Evolutionary conservation across 2,113 vertebrate species (phyloP), one percentile per base, ranked within the genome.

Genomic region (Caretta caretta): DNA sequence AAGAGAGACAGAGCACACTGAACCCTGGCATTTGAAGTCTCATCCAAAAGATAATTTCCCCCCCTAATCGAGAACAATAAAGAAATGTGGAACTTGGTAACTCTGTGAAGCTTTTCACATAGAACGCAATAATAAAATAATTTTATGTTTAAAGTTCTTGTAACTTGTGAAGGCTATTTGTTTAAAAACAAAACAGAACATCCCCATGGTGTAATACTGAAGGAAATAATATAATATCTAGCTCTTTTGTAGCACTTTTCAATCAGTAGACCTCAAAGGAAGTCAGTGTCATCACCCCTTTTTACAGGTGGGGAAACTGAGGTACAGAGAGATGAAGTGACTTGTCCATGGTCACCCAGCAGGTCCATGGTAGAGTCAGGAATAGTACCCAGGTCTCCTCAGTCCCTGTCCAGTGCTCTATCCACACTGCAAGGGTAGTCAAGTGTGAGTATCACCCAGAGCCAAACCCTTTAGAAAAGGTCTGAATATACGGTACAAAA

Each of bases 1-100:
- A 89, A 95, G 88, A 78, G 84, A 72, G 51, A 88, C 54, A 76
- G 92, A 89, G 87, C 89, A 88, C 87, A 90, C 87, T 87, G 50
- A 80, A 80, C 93, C n/a, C 79, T 7, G 13, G 59, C 42, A 62
- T 69, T 95, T 84, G 76, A 29, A 2, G 90, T 87, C 86, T 92
- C 1, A 0, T 59, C 81, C 80, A 69, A 53, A 50, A 85, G 81
- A 80, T 82, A 86, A 86, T 89, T 86, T 76, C 50, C 84, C n/a
- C 1, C 0, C 6, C 29, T 62, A 53, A 65, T 96, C 46, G n/a
- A 78, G 49, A 87, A 54, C 42, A 80, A 46, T 4, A 16, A 46
- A 46, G 42, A 48, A 51, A 3, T 91, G 75, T 90, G 62, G 84
- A 80, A 91, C 29, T 72, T 19, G 80, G 20, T 31, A 48, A 25